Evolutionary conservation across 2,888 invertebrate genomes (phyloP).

Genomic region (Spialia ferax): DNA sequence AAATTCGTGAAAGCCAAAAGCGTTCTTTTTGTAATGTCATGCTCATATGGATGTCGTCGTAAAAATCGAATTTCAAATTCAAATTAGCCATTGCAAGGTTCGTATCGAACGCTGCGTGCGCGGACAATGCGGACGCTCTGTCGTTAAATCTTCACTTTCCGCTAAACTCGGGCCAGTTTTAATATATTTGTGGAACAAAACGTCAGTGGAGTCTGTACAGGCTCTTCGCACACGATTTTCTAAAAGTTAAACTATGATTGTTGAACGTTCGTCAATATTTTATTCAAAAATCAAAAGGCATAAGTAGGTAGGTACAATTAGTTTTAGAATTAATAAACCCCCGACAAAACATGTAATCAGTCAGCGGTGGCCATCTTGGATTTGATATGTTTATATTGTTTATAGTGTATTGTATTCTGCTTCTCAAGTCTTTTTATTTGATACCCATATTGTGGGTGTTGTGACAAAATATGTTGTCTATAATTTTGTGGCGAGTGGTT

Average conservation of each 20-base stretch:
- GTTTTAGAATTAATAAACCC: too few species aligned
- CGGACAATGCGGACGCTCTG: constrained; percentile 81
- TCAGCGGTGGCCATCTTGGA: too few species aligned
- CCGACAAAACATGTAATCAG: too few species aligned
- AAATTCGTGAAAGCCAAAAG: neutral
- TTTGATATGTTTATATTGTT: too few species aligned
- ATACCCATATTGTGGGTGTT: too few species aligned
- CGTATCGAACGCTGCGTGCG: constrained; percentile 72
- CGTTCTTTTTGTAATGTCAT: constrained; percentile 22
- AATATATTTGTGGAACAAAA: constrained; percentile 69
- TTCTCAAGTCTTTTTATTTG: too few species aligned
- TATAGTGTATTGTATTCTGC: too few species aligned
- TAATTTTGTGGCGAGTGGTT: too few species aligned
- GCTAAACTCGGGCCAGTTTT: constrained; percentile 77
- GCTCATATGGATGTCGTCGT: constrained; percentile 56
- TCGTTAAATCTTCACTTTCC: constrained; percentile 83
- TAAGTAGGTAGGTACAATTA: too few species aligned
- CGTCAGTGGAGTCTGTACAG: constrained; percentile 53
- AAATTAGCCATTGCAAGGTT: constrained; percentile 75
- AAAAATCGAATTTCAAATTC: constrained; percentile 73
- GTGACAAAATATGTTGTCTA: too few species aligned
- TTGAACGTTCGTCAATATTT: neutral
- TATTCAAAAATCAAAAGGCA: neutral
- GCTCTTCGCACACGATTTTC: neutral
- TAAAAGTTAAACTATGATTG: too few species aligned